phyloP scores from a whole-genome alignment of 1,140 invertebrate species.

The Temnothorax nylanderi region DNA sequence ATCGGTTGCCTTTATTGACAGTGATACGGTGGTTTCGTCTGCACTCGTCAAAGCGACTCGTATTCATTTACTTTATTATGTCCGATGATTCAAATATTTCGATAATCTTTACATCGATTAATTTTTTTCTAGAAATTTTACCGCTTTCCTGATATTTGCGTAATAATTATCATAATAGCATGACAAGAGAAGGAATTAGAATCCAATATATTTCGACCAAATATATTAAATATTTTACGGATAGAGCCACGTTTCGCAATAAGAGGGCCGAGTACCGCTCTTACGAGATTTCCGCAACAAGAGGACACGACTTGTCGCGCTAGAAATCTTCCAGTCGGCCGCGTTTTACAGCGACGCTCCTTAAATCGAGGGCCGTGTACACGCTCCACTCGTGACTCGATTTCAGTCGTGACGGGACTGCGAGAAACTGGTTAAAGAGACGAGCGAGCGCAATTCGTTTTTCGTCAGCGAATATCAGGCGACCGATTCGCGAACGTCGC shows the following conservation, averaged over 20 bases:
- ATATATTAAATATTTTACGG: background rate
- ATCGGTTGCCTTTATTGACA: conserved; percentile 29
- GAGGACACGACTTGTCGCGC: conserved; percentile 40
- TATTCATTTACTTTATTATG: conserved; percentile 4
- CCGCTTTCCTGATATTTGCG: background rate
- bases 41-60: conserved; percentile 7
- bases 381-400: conserved; percentile 62
- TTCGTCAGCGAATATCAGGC: conserved; percentile 60
- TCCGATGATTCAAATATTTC: background rate
- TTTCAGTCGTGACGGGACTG: conserved; percentile 65
- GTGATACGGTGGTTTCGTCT: conserved; percentile 19
- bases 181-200: background rate
- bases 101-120: background rate
- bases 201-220: background rate
- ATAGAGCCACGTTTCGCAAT: conserved; percentile 9
- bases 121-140: background rate
- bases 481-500: conserved; percentile 62
- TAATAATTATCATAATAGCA: background rate
- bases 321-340: conserved; percentile 55
- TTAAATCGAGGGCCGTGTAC: conserved; percentile 60
- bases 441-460: conserved; percentile 64
- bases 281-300: conserved; percentile 27
- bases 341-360: conserved; percentile 49
- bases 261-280: background rate
- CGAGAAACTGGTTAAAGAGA: conserved; percentile 55